A percentile compares a stretch with the other conserved stretches of the same genome.
These are phyloP conservation scores for Aplocera efformata DNA, from an alignment of 2,888 invertebrate genomes.

Conservation along the genomic window DNA sequence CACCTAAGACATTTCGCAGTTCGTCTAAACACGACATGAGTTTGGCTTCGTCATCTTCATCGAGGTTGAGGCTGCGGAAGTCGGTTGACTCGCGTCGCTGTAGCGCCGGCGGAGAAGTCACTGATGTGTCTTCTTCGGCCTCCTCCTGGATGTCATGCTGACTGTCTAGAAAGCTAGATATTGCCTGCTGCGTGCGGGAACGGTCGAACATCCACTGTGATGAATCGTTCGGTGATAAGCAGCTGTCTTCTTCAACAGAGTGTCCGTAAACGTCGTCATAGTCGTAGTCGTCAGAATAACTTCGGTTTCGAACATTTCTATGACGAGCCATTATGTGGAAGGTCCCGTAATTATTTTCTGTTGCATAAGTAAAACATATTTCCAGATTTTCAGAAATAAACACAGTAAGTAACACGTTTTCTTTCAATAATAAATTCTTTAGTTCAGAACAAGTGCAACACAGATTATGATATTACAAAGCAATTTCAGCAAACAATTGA, in stretches of 20 bases:
- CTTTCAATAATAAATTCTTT: constrained; percentile 2
- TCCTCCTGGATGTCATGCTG: constrained; percentile 87
- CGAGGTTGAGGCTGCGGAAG: constrained; percentile 72
- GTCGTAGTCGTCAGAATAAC: constrained; percentile 94
- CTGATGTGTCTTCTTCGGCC: constrained; percentile 68
- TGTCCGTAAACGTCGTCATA: constrained; percentile 96
- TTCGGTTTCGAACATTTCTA: constrained; percentile 90
- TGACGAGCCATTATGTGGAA: constrained; percentile 88
- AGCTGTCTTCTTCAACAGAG: constrained; percentile 95
- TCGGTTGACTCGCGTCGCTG: constrained; percentile 71
- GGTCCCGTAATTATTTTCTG: constrained; percentile 1
- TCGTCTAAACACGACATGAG: constrained; percentile 92
- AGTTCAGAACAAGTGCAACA: too few relatives aligned
- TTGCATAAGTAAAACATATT: constrained; percentile 15
- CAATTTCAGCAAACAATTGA: too few relatives aligned
- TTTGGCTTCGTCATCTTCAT: constrained; percentile 85
- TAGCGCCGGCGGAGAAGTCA: constrained; percentile 38
- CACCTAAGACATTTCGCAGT: constrained; percentile 89
- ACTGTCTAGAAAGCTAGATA: constrained; percentile 87
- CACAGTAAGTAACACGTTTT: constrained; percentile 40
- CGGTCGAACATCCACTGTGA: constrained; percentile 93
- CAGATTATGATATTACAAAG: too few relatives aligned
- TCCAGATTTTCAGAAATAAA: constrained; percentile 19
- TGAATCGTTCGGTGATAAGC: constrained; percentile 93
- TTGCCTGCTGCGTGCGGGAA: constrained; percentile 85